Conservation (phyloP, 1,140 invertebrate genomes). For the Oscheius sp. region DNA sequence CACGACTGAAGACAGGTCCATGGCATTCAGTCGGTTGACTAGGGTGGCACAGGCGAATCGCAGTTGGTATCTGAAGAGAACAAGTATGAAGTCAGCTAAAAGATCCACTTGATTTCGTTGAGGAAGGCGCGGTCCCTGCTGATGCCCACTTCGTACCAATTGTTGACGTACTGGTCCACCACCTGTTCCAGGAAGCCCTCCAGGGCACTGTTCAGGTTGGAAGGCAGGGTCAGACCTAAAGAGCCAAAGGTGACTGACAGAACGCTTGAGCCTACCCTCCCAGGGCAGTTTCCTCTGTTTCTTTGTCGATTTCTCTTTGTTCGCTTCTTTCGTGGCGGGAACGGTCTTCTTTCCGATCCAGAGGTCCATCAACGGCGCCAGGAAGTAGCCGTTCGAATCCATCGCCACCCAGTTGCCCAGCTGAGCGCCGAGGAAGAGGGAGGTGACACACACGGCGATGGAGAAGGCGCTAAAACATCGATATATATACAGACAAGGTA, state of each 20-base stretch:
- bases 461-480: neutral
- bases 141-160: slow-evolving; percentile 36
- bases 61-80: slow-evolving; percentile 37
- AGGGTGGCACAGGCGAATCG: slow-evolving; percentile 33
- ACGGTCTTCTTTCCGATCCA: neutral
- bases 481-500: neutral
- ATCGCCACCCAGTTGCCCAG: neutral
- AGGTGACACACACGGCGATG: neutral
- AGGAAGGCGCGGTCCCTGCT: slow-evolving; percentile 39
- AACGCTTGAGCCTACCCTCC: neutral
- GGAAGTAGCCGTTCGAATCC: slow-evolving; percentile 6
- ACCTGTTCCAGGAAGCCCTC: slow-evolving; percentile 37
- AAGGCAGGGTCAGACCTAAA: slow-evolving; percentile 29
- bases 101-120: slow-evolving; percentile 37
- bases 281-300: slow-evolving; percentile 24
- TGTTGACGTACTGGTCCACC: slow-evolving; percentile 41
- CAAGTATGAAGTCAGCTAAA: neutral
- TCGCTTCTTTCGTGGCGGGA: neutral
- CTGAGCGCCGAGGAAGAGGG: neutral
- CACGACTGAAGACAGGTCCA: slow-evolving; percentile 32
- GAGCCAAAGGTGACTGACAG: neutral
- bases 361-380: neutral
- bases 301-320: neutral
- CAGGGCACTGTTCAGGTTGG: slow-evolving; percentile 26
- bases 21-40: slow-evolving; percentile 6